Evolutionary conservation across 2,888 invertebrate species (phyloP).

Genomic region (Alentia gelatinosa): DNA sequence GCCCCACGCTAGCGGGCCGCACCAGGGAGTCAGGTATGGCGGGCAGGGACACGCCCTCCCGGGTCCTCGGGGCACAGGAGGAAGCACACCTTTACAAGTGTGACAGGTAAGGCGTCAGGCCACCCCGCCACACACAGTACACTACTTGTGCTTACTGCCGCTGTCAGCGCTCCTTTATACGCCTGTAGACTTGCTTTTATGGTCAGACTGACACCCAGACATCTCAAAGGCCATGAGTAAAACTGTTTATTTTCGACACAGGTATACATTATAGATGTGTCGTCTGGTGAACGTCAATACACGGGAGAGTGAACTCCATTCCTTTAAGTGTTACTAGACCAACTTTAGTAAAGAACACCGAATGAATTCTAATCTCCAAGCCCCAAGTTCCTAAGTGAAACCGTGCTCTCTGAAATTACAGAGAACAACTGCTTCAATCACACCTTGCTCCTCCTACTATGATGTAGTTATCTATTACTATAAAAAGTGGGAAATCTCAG

Average conservation of each 20-base stretch:
- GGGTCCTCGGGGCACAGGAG: slow-evolving; percentile 41
- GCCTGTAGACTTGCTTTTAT: background rate
- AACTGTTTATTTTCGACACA: background rate
- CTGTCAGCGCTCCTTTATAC: background rate
- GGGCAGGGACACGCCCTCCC: slow-evolving; percentile 16
- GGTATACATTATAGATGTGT: background rate
- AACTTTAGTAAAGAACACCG: no score
- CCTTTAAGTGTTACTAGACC: no score
- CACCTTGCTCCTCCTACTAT: no score
- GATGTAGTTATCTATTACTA: no score
- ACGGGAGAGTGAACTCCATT: no score
- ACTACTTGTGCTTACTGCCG: background rate
- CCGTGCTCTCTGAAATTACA: background rate
- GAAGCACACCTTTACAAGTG: background rate
- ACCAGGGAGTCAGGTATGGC: background rate
- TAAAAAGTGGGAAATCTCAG: background rate
- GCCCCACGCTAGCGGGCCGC: slow-evolving; percentile 25
- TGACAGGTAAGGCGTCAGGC: slow-evolving; percentile 16
- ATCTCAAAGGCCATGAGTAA: background rate
- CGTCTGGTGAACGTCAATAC: no score
- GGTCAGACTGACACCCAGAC: background rate
- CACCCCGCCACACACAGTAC: background rate
- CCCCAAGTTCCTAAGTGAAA: background rate
- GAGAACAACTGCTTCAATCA: background rate
- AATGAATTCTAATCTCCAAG: no score